Conservation (phyloP, 2,113 vertebrate species). For the Coreoperca whiteheadi region DNA sequence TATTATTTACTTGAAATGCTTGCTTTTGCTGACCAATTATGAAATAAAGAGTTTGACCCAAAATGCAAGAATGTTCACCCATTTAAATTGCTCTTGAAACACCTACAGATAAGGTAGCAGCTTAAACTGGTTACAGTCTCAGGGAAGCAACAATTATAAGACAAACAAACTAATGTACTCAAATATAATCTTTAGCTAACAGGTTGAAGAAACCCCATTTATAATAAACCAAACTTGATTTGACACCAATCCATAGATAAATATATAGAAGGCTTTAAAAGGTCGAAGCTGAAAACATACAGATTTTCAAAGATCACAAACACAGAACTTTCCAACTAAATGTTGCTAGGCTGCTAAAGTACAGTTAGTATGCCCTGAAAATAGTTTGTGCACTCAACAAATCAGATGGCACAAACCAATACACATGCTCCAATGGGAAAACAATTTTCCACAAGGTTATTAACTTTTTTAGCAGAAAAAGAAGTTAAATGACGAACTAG, state of each 20-base stretch:
- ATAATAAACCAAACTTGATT: not conserved
- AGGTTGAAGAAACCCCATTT: not conserved
- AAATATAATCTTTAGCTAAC: not conserved
- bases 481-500: constrained; percentile 51
- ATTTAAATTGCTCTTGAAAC: not conserved
- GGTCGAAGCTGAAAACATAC: not conserved
- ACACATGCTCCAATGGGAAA: constrained; percentile 26
- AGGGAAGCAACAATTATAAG: not conserved
- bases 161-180: not conserved
- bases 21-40: not conserved
- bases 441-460: constrained; percentile 49
- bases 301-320: not conserved
- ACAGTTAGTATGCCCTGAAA: not conserved
- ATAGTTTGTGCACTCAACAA: constrained; percentile 25
- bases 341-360: not conserved
- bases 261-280: not conserved
- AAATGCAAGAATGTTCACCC: not conserved
- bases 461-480: constrained; percentile 44
- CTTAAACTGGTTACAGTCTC: not conserved
- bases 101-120: not conserved
- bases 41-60: not conserved
- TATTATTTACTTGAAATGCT: not conserved
- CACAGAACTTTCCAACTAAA: not conserved
- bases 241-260: not conserved
- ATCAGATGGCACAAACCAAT: constrained; percentile 4